Conservation (phyloP, 2,888 invertebrate species). For the Parelbella ahira region DNA sequence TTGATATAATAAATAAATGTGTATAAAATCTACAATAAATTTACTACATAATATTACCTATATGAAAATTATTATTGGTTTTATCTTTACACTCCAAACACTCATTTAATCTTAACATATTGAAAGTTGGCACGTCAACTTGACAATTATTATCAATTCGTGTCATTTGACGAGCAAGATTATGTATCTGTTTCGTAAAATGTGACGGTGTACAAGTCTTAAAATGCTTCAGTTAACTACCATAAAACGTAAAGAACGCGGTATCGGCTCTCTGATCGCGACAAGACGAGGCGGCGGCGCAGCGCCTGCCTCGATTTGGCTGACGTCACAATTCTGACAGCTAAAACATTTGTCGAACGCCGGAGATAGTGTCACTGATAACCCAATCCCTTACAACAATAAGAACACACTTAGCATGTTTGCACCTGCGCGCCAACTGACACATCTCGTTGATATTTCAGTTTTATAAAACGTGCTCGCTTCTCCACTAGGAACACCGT, state of each 20-base stretch:
- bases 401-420: constrained; percentile 79
- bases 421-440: constrained; percentile 71
- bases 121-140: too few species aligned
- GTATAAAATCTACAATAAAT: too few species aligned
- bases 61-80: too few species aligned
- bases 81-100: too few species aligned
- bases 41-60: too few species aligned
- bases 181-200: constrained; percentile 16
- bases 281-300: constrained; percentile 42
- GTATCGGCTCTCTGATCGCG: constrained; percentile 59
- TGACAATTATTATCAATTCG: constrained; percentile 22
- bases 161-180: constrained; percentile 23
- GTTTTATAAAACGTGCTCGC: constrained; percentile 7
- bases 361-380: constrained; percentile 79
- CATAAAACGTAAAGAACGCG: constrained; percentile 38
- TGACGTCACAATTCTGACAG: constrained; percentile 79
- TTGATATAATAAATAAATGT: too few species aligned
- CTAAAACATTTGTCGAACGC: constrained; percentile 78
- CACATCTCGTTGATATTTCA: constrained; percentile 43
- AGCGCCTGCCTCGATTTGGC: constrained; percentile 54
- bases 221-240: constrained; percentile 30
- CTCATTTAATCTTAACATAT: too few species aligned
- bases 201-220: constrained; percentile 22
- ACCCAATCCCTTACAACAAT: constrained; percentile 79
- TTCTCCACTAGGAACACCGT: neutral